phyloP scores from a whole-genome alignment of 2,888 invertebrate genomes.

The Drosophila anceps region DNA sequence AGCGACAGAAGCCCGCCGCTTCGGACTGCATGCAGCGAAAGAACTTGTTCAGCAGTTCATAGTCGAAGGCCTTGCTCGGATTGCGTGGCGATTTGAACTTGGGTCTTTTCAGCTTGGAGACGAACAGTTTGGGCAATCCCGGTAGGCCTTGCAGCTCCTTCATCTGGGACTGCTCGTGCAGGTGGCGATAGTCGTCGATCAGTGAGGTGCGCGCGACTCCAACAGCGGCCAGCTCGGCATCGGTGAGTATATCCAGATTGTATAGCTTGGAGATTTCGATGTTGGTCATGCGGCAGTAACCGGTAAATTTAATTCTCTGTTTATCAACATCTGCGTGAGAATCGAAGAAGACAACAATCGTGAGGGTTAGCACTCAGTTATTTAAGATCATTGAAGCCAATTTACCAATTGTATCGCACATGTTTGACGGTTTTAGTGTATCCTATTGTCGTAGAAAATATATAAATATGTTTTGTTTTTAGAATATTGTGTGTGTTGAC shows the following conservation, averaged over 20 bases:
- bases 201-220: constrained; percentile 41
- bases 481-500: constrained; percentile 23
- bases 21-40: constrained; percentile 46
- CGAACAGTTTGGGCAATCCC: background rate
- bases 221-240: constrained; percentile 49
- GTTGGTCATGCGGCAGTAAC: constrained; percentile 47
- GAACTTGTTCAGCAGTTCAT: constrained; percentile 34
- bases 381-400: background rate
- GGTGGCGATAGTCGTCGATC: constrained; percentile 65
- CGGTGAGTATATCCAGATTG: constrained; percentile 45
- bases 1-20: constrained; percentile 27
- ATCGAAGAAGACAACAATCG: too few relatives aligned
- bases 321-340: background rate
- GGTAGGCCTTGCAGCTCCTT: background rate
- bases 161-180: constrained; percentile 50
- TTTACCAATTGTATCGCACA: constrained; percentile 36
- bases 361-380: background rate
- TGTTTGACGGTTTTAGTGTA: constrained; percentile 16
- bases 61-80: constrained; percentile 22
- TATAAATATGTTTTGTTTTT: constrained; percentile 19
- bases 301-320: constrained; percentile 49
- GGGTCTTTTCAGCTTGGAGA: constrained; percentile 25
- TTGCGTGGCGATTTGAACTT: constrained; percentile 18
- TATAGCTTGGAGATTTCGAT: constrained; percentile 34
- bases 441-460: constrained; percentile 31